phyloP scores from a whole-genome alignment of 2,888 invertebrate species.

The Brassicogethes aeneus region DNA sequence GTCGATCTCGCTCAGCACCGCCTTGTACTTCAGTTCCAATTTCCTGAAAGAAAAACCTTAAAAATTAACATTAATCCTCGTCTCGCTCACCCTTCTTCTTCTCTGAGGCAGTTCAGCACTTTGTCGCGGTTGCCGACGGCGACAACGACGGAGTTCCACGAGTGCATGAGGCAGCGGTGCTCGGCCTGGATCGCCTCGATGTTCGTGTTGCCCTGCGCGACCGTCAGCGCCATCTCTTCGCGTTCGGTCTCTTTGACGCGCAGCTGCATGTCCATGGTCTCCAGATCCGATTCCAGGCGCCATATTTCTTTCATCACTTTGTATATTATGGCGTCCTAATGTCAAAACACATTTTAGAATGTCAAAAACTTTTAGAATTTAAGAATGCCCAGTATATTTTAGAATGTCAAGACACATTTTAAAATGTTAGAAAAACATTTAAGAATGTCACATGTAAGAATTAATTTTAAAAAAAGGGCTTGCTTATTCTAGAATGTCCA shows the following conservation, averaged over 20 bases:
- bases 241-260: constrained; percentile 56
- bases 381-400: not conserved
- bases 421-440: no score
- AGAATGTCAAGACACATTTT: no score
- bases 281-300: constrained; percentile 57
- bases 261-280: constrained; percentile 55
- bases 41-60: constrained; percentile 19
- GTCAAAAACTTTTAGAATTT: constrained; percentile 23
- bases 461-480: no score
- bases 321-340: constrained; percentile 55
- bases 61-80: not conserved
- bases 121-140: constrained; percentile 62
- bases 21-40: constrained; percentile 38
- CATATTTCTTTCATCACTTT: constrained; percentile 61
- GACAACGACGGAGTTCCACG: constrained; percentile 67
- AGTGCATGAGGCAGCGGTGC: constrained; percentile 56
- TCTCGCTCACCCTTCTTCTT: constrained; percentile 34
- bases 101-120: constrained; percentile 51
- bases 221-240: constrained; percentile 47
- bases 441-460: no score
- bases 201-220: constrained; percentile 63
- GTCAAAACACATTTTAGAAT: constrained; percentile 24
- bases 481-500: no score
- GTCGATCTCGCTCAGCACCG: constrained; percentile 46
- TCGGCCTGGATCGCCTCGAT: constrained; percentile 62